Evolutionary conservation across 1,140 invertebrate species (phyloP).

Genomic region (Trissolcus basalis): DNA sequence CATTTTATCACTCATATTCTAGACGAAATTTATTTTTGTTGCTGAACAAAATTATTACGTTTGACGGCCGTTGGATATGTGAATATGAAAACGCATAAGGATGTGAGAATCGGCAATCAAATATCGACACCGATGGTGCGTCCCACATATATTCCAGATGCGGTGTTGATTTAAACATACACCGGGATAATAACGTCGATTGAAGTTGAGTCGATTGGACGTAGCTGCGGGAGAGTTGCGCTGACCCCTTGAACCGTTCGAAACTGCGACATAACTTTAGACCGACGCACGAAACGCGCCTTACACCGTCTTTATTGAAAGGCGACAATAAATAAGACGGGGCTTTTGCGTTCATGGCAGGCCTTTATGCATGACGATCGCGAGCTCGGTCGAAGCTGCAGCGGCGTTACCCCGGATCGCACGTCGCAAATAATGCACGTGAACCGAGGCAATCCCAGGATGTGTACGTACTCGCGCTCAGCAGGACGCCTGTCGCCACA

Average conservation of each 20-base stretch:
- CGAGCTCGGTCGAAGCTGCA: conserved; percentile 35
- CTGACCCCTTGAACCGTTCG: conserved; percentile 61
- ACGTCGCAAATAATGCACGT: conserved; percentile 59
- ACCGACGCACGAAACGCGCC: conserved; percentile 54
- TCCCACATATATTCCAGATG: conserved; percentile 35
- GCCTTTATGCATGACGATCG: conserved; percentile 61
- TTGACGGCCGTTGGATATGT: neutral
- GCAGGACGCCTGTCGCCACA: conserved; percentile 49
- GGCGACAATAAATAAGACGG: conserved; percentile 49
- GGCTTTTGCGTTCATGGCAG: conserved; percentile 50
- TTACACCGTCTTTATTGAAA: conserved; percentile 48
- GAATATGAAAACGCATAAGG: conserved; percentile 11
- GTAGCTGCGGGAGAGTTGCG: conserved; percentile 48
- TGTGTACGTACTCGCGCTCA: conserved; percentile 50
- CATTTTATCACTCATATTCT: no score
- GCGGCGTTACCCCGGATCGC: conserved; percentile 55
- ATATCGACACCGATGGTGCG: conserved; percentile 6
- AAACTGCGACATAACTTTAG: conserved; percentile 66
- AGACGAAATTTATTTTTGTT: no score
- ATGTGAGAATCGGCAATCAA: conserved; percentile 21
- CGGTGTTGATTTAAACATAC: conserved; percentile 53
- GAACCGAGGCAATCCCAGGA: conserved; percentile 38
- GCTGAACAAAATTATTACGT: no score
- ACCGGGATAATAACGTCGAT: conserved; percentile 53
- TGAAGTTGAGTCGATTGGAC: conserved; percentile 56